Conservation (phyloP, 2,113 vertebrate genomes). For the Arothron firmamentum region DNA sequence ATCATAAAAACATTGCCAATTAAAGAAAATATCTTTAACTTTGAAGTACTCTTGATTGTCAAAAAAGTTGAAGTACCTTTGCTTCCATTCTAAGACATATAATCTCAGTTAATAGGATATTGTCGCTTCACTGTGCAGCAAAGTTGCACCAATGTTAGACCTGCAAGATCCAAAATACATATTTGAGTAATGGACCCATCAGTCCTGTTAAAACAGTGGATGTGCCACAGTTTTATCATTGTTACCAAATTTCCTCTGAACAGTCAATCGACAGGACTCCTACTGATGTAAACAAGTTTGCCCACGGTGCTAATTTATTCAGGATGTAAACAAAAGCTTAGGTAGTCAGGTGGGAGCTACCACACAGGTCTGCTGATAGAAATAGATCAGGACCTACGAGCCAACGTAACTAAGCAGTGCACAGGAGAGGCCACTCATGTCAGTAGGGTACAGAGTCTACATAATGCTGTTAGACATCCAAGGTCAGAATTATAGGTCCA, state of each 20-base stretch:
- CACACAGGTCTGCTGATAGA: conserved; percentile 55
- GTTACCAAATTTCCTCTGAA: conserved; percentile 34
- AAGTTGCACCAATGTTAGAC: conserved; percentile 35
- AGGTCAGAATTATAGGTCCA: conserved; percentile 54
- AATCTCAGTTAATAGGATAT: conserved; percentile 24
- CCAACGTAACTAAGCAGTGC: conserved; percentile 40
- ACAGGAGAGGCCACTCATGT: conserved; percentile 50
- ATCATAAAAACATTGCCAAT: conserved; percentile 38
- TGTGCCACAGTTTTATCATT: conserved; percentile 26
- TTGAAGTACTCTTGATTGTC: conserved; percentile 58
- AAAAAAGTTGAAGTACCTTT: conserved; percentile 46
- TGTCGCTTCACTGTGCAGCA: conserved; percentile 36
- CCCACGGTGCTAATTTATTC: conserved; percentile 47
- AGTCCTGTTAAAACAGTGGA: conserved; percentile 18
- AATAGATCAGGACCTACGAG: conserved; percentile 54
- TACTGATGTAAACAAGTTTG: conserved; percentile 59
- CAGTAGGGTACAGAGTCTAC: conserved; percentile 50
- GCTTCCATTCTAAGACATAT: conserved; percentile 23
- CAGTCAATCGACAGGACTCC: conserved; percentile 43
- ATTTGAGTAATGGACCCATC: conserved; percentile 3
- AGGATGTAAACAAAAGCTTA: conserved; percentile 66
- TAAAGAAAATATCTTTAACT: conserved; percentile 49
- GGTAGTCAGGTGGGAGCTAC: conserved; percentile 54
- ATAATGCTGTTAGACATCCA: conserved; percentile 42
- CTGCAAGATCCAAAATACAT: conserved; percentile 29